Conservation (phyloP, 2,797 vertebrate species). For the Coreius guichenoti region DNA sequence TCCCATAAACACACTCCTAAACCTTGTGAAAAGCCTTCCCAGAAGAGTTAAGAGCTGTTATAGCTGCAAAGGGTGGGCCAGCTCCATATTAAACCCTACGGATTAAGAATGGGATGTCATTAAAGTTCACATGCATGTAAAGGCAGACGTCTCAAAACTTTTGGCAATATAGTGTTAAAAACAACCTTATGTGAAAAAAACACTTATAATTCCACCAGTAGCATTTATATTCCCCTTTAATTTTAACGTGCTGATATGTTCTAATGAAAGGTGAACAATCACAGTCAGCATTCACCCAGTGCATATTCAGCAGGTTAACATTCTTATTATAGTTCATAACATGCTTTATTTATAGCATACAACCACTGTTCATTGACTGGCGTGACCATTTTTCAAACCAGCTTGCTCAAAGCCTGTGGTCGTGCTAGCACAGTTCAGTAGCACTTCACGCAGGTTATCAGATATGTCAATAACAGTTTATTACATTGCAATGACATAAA, state of each 20-base stretch:
- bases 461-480: background rate
- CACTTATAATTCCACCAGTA: background rate
- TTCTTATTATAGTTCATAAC: background rate
- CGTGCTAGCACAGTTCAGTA: background rate
- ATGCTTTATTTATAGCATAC: conserved; percentile 4
- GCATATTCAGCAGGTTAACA: background rate
- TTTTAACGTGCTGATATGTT: background rate
- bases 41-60: too few relatives aligned
- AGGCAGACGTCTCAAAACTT: too few relatives aligned
- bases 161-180: too few relatives aligned
- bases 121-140: too few relatives aligned
- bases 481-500: background rate
- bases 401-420: background rate
- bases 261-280: background rate
- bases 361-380: background rate
- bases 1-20: too few relatives aligned
- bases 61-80: too few relatives aligned
- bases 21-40: too few relatives aligned
- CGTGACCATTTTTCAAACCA: background rate
- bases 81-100: too few relatives aligned
- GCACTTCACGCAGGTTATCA: background rate
- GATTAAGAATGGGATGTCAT: too few relatives aligned
- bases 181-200: background rate
- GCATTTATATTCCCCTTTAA: background rate
- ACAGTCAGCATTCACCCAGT: background rate